A percentile compares a stretch with the other conserved stretches of the same genome.
These are phyloP conservation scores for Chondrosia reniformis DNA, from an alignment of 37 sponge, comb jelly and placozoan genomes.

Conservation along the genomic window DNA sequence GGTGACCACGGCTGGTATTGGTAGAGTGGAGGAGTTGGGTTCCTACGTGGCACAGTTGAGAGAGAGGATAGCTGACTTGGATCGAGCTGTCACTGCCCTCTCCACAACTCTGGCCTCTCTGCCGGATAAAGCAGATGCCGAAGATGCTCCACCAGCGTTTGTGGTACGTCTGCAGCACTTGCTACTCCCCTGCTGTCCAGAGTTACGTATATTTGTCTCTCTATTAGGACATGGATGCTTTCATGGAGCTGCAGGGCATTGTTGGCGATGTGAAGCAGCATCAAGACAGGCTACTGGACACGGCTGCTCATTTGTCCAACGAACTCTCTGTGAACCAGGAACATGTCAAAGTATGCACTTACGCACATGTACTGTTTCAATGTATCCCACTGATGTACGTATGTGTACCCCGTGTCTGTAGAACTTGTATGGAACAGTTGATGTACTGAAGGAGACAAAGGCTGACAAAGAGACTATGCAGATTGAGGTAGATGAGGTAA, in stretches of 20 bases:
- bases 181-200: not conserved
- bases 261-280: slow-evolving; percentile 73
- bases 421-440: slow-evolving; percentile 73
- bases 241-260: slow-evolving; percentile 50
- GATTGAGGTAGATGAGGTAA: slow-evolving; percentile 71
- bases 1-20: not conserved
- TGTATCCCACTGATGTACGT: not conserved
- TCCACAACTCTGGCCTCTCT: slow-evolving; percentile 29
- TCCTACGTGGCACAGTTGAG: slow-evolving; percentile 73
- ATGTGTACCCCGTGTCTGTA: slow-evolving; percentile 28
- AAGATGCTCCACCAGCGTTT: slow-evolving; percentile 1
- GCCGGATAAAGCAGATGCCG: not conserved
- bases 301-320: slow-evolving; percentile 71
- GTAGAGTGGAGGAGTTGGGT: slow-evolving; percentile 58
- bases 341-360: slow-evolving; percentile 63
- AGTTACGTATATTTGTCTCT: not conserved
- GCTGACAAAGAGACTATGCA: slow-evolving; percentile 81
- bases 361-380: not conserved
- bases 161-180: not conserved
- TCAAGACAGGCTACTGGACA: slow-evolving; percentile 81
- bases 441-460: slow-evolving; percentile 77
- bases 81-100: slow-evolving; percentile 70
- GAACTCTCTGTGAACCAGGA: slow-evolving; percentile 81
- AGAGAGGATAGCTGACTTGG: slow-evolving; percentile 78
- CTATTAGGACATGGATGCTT: slow-evolving; percentile 17